Base-by-base conservation (phyloP, 2,113 vertebrate species). In the Hydrochoerus hydrochaeris region DNA sequence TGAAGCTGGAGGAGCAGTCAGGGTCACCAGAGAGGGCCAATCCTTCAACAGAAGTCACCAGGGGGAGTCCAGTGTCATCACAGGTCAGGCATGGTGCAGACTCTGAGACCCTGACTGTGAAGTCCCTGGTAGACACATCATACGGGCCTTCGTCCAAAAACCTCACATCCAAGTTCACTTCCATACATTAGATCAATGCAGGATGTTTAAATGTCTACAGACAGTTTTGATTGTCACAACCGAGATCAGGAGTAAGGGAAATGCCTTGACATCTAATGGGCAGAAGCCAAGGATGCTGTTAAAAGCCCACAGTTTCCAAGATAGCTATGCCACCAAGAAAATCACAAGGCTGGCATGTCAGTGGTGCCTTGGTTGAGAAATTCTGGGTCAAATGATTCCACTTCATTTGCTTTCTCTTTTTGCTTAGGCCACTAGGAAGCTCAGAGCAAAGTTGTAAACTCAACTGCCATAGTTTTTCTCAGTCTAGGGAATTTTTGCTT, bases 361-460 rank as follows among this genome's bases (percentile, higher is more conserved):
- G 5, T 28, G 38, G 35, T 4, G 26, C 41, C n/a, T 24, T 20
- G 30, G 6, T 3, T 9, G 32, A 46, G 77, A 77, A 17, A 35
- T 26, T 54, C 58, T 82, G 17, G 10, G 3, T 52, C 82, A 63
- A 54, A 1, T 6, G 24, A n/a, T 1, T 14, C 62, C 26, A 26
- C 24, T 22, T 11, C 19, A 28, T 67, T 20, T 30, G 8, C 77
- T 75, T 90, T 85, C 78, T 49, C 71, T 85, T 93, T 94, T 81
- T 16, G 46, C 88, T 30, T 85, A 67, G 85, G 54, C 81, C 46
- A 67, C 91, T 69, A 19, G 93, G 81, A 90, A 95, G 73, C 91
- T 92, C 88, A 52, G 62, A 75, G 16, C 22, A 35, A 54, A 60
- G 10, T 26, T 90, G 60, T 87, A n/a, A 67, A 28, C n/a, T 65